Evolutionary conservation across 2,888 invertebrate genomes (phyloP), one percentile per base, ranked within the genome.

Genomic region (Ichneumoninae sp.): DNA sequence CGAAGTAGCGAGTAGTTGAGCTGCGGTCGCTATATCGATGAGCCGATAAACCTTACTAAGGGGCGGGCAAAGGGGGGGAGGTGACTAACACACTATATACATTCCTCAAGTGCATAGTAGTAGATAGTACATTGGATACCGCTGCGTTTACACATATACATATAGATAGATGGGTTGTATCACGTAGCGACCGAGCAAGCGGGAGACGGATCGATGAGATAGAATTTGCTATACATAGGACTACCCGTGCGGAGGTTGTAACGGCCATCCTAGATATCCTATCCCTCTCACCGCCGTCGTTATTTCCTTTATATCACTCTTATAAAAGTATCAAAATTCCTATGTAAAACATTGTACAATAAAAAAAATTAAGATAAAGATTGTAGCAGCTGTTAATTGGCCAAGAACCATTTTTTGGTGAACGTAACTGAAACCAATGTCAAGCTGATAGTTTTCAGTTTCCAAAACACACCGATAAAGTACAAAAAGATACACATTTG

Each of bases 151-250:
- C 68, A 57, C 75, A 66, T 52, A 50, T 62, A 75, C 26, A 47
- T 66, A 50, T 76, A 72, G 84, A 26, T 72, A 72, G 84, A 79
- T 75, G 80, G 79, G 79, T 84, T 79, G 84, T 85, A 85, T 85
- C 84, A 47, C 82, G 84, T 85, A 85, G 84, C 82, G 84, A 86
- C 87, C 85, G 87, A 88, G 84, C 87, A 86, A 87, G 86, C 85
- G 87, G 86, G 86, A 85, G 70, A 85, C 76, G 85, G 90, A 92
- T 92, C 92, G 91, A 92, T 92, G 92, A 82, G 82, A 90, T 90
- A 90, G 91, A 91, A 91, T 92, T 89, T 90, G 90, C 90, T 91
- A 90, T 91, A 76, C 54, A 71, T 76, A 76, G 76, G 76, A 76
- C 62, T 26, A 65, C 76, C 30, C 30, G 76, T 66, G 76, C 52